These are phyloP conservation scores for Stomatorhinus walkeri DNA, from an alignment of 2,797 vertebrate species.

Conservation along the genomic window DNA sequence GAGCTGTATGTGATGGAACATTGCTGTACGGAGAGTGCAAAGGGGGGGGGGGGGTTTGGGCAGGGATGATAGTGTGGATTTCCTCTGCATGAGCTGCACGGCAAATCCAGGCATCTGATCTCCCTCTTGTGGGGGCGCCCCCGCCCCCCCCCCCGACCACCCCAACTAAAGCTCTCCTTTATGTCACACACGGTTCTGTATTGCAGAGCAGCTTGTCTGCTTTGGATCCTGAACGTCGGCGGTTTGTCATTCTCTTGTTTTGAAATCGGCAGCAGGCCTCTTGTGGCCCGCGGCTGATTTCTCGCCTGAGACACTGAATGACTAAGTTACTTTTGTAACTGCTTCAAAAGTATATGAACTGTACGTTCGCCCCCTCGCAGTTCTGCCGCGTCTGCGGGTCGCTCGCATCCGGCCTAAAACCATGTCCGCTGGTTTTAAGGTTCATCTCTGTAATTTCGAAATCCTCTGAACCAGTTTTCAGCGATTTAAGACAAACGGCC, in stretches of 20 bases:
- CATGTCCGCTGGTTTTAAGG: not conserved
- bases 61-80: not conserved
- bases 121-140: not conserved
- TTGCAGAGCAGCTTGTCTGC: not conserved
- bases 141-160: too few species aligned
- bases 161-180: not conserved
- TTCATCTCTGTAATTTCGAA: not conserved
- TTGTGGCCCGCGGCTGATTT: not conserved
- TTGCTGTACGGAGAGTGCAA: not conserved
- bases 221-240: not conserved
- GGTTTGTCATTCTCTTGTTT: not conserved
- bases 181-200: not conserved
- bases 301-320: not conserved
- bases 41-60: not conserved
- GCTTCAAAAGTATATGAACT: not conserved
- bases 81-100: not conserved
- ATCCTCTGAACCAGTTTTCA: not conserved
- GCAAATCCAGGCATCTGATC: not conserved
- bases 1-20: not conserved
- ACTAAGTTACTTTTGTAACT: not conserved
- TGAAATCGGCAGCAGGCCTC: not conserved
- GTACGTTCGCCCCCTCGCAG: not conserved
- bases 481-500: not conserved
- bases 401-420: not conserved
- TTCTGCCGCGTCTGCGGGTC: not conserved